Conservation (phyloP, 2,888 invertebrate genomes). For the Leucoma salicis region DNA sequence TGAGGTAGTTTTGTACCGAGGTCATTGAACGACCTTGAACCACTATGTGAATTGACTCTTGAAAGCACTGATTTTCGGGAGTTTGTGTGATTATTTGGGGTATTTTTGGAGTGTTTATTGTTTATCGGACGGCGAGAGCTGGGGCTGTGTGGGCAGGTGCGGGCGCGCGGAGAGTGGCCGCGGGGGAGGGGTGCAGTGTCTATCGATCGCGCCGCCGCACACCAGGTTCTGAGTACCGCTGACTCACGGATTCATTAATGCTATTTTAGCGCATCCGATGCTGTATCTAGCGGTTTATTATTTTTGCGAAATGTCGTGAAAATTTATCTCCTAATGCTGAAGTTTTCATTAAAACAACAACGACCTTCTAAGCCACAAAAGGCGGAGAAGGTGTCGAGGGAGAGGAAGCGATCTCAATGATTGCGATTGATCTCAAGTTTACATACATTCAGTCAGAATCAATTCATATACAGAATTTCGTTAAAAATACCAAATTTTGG, state of each 20-base stretch:
- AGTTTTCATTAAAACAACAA: neutral
- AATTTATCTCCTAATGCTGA: neutral
- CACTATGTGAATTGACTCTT: conserved; percentile 45
- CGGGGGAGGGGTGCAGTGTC: conserved; percentile 56
- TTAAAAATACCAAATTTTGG: too few relatives aligned
- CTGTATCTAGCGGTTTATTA: neutral
- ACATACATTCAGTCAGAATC: too few relatives aligned
- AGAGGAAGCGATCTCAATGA: too few relatives aligned
- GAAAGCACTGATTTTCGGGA: conserved; percentile 32
- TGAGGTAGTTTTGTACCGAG: conserved; percentile 49
- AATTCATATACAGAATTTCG: too few relatives aligned
- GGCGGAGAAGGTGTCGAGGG: too few relatives aligned
- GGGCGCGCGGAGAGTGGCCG: conserved; percentile 41
- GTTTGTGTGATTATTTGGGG: conserved; percentile 39
- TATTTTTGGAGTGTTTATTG: conserved; percentile 39
- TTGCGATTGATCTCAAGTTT: too few relatives aligned
- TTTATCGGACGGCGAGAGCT: conserved; percentile 44
- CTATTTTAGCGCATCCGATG: neutral
- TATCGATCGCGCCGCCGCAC: conserved; percentile 77
- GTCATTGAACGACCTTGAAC: conserved; percentile 67
- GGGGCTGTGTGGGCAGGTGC: conserved; percentile 55
- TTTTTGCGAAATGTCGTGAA: neutral
- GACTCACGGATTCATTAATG: conserved; percentile 49
- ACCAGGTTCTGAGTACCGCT: conserved; percentile 61
- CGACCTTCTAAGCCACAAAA: neutral